Conservation (phyloP, 2,888 invertebrate genomes). For the Aspidiotus destructor region DNA sequence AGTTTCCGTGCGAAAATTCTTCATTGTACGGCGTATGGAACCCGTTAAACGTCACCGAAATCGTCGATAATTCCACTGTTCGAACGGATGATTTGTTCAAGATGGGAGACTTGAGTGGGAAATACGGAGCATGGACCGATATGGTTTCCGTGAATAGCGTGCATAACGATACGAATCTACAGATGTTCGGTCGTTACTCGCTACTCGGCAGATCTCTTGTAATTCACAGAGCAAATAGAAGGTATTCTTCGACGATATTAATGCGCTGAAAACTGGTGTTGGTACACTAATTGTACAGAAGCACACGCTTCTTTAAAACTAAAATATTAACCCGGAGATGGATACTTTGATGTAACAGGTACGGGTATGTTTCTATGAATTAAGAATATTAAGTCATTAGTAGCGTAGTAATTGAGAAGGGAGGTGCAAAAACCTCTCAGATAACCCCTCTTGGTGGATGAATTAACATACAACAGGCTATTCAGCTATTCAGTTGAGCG, state of each 20-base stretch:
- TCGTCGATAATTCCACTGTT: not conserved
- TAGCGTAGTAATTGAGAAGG: no score
- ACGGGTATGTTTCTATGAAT: no score
- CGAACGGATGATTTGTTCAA: constrained; percentile 71
- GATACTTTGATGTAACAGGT: no score
- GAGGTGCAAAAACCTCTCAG: no score
- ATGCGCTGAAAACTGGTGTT: not conserved
- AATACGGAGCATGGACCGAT: constrained; percentile 67
- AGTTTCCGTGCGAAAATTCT: constrained; percentile 77
- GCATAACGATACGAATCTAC: constrained; percentile 71
- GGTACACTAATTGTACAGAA: not conserved
- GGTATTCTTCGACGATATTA: constrained; percentile 8
- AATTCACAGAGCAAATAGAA: constrained; percentile 42
- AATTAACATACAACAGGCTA: no score
- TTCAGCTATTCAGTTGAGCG: no score
- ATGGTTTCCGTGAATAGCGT: constrained; percentile 45
- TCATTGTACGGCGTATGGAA: constrained; percentile 80
- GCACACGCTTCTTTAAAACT: not conserved
- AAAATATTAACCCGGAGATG: no score
- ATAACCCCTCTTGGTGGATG: no score
- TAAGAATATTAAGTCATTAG: no score
- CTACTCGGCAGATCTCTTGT: constrained; percentile 79
- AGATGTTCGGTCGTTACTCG: constrained; percentile 70
- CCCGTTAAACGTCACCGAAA: constrained; percentile 49
- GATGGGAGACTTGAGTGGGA: constrained; percentile 75